Evolutionary conservation across 2,113 vertebrate species (phyloP).

Genomic region (Syrmaticus mikado): DNA sequence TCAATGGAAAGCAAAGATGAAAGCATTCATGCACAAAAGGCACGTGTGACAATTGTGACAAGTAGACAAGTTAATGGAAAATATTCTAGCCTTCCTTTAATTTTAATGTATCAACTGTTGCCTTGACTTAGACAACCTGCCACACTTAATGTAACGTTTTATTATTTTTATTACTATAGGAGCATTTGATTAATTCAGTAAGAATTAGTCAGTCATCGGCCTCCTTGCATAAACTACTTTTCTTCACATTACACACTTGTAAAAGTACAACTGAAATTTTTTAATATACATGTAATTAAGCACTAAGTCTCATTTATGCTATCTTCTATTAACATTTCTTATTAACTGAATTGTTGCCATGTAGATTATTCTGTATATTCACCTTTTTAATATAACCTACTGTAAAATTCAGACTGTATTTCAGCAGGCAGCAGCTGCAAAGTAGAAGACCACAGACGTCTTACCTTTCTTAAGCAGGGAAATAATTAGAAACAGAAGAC

Average conservation of each 20-base stretch:
- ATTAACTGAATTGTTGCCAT: conserved; percentile 27
- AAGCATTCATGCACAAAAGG: conserved; percentile 88
- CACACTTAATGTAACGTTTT: conserved; percentile 80
- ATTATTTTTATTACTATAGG: conserved; percentile 76
- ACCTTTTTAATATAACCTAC: conserved; percentile 19
- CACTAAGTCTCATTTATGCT: conserved; percentile 19
- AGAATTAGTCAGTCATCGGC: conserved; percentile 47
- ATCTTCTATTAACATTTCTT: conserved; percentile 42
- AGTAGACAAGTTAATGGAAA: conserved; percentile 90
- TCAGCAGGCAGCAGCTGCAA: background rate
- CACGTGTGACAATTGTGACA: conserved; percentile 85
- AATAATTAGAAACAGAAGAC: background rate
- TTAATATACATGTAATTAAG: conserved; percentile 29
- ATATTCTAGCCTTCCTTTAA: conserved; percentile 82
- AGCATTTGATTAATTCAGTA: conserved; percentile 67
- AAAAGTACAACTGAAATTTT: conserved; percentile 8
- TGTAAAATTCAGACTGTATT: conserved; percentile 17
- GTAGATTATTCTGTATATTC: conserved; percentile 33
- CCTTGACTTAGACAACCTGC: conserved; percentile 80
- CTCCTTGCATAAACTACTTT: background rate
- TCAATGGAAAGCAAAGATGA: conserved; percentile 85
- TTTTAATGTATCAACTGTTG: conserved; percentile 82
- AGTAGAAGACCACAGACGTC: background rate
- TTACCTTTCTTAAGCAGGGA: background rate
- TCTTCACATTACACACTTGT: background rate